phyloP scores from a whole-genome alignment of 2,113 vertebrate species.

The Aptenodytes patagonicus region DNA sequence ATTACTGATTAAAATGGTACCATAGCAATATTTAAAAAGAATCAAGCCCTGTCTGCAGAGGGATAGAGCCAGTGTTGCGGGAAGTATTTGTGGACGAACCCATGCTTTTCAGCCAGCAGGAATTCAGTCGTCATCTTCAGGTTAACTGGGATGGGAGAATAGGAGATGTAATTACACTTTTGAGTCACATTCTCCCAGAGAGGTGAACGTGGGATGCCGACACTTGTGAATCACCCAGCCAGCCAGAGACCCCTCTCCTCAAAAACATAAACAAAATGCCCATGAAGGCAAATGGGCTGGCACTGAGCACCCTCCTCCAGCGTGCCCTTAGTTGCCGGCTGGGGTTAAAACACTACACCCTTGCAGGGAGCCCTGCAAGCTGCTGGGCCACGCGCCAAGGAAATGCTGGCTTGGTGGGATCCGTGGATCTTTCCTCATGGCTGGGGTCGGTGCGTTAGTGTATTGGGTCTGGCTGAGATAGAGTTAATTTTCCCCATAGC shows the following conservation, averaged over 20 bases:
- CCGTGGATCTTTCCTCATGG: background rate
- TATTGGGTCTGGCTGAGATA: background rate
- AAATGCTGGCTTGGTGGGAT: background rate
- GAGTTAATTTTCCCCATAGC: background rate
- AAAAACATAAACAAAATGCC: background rate
- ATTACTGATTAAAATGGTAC: conserved; percentile 43
- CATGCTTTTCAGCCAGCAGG: background rate
- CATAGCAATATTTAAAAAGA: conserved; percentile 18
- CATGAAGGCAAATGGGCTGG: background rate
- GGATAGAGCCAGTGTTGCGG: background rate
- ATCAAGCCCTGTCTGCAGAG: background rate
- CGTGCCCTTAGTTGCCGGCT: background rate
- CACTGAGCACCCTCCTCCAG: background rate
- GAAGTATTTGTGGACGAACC: background rate
- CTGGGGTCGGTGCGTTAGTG: background rate
- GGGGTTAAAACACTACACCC: too few species aligned
- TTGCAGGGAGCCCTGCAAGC: background rate
- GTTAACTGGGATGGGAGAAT: background rate
- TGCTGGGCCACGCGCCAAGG: accelerated
- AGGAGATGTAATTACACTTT: background rate
- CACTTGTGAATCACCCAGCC: background rate
- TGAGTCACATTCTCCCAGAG: background rate
- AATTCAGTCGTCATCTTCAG: background rate
- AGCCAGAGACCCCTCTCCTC: background rate
- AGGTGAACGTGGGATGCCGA: background rate